A percentile compares a stretch with the other conserved stretches of the same genome.
phyloP scores from a whole-genome alignment of 2,113 vertebrate species.

The Nothoprocta pentlandii region DNA sequence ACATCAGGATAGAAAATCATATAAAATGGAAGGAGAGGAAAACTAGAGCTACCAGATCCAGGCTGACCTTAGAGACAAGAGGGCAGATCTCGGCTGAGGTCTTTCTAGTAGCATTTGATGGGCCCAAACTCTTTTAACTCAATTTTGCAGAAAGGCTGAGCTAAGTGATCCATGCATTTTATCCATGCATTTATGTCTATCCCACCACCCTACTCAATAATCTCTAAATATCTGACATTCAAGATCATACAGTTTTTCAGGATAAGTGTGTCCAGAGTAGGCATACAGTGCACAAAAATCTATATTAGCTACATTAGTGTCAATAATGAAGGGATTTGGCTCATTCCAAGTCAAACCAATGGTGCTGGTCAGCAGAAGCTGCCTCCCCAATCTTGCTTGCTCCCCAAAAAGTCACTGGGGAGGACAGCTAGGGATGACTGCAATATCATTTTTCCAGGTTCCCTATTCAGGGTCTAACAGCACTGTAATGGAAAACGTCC shows the following conservation, averaged over 20 bases:
- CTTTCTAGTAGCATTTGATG: not conserved
- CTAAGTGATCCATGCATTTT: not conserved
- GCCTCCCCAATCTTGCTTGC: not conserved
- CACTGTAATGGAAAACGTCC: not conserved
- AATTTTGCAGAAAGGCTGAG: not conserved
- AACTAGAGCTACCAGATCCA: not conserved
- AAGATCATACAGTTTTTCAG: not conserved
- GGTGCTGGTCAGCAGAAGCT: not conserved
- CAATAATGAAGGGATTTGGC: too few species aligned
- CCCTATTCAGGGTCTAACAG: not conserved
- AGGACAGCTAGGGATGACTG: not conserved
- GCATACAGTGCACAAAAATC: too few species aligned
- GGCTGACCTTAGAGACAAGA: not conserved
- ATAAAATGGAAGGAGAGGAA: not conserved
- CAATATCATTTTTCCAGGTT: not conserved
- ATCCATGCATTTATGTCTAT: accelerated
- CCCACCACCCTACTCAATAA: not conserved
- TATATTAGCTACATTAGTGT: not conserved
- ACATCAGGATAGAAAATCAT: not conserved
- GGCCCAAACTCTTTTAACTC: not conserved
- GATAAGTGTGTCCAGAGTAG: not conserved
- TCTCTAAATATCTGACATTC: not conserved
- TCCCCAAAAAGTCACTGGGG: accelerated
- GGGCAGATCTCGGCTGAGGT: not conserved
- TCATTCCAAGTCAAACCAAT: not conserved